Conservation (phyloP, 2,797 vertebrate genomes). For the Danio albolineatus region DNA sequence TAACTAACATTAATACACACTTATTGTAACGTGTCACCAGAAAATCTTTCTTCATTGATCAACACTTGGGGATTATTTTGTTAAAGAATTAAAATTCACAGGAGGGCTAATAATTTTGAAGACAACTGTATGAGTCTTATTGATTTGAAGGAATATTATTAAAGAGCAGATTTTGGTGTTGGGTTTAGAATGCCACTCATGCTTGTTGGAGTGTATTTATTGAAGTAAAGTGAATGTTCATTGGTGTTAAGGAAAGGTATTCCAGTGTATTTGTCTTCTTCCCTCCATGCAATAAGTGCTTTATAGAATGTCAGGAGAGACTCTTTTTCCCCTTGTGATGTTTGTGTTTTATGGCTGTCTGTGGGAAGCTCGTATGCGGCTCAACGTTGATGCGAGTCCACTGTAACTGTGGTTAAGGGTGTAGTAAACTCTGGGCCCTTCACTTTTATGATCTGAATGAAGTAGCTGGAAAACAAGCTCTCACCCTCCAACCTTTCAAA, state of each 20-base stretch:
- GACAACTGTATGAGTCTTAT: too few relatives aligned
- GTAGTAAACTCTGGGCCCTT: conserved; percentile 78
- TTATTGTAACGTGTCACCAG: too few relatives aligned
- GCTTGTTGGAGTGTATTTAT: conserved; percentile 1
- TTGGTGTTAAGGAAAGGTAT: neutral
- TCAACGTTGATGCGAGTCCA: conserved; percentile 73
- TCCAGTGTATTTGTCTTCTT: conserved; percentile 68
- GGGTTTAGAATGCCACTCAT: neutral
- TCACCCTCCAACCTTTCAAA: conserved; percentile 5
- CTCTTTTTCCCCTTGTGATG: conserved; percentile 73
- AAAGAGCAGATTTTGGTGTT: neutral
- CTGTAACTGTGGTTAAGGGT: conserved; percentile 75
- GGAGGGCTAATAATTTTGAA: too few relatives aligned
- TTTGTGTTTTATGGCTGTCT: conserved; percentile 71
- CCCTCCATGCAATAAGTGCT: conserved; percentile 79
- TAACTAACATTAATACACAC: too few relatives aligned
- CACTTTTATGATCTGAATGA: conserved; percentile 79
- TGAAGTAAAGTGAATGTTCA: neutral
- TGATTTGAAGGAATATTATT: neutral
- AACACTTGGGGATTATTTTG: too few relatives aligned
- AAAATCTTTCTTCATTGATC: too few relatives aligned
- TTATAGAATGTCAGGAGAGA: conserved; percentile 83
- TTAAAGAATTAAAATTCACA: too few relatives aligned
- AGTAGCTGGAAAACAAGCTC: conserved; percentile 69
- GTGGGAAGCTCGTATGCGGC: conserved; percentile 68